Percentiles rank a stretch among this genome's conserved stretches.
phyloP scores from a whole-genome alignment of 2,797 vertebrate species.

The Periparus ater region DNA sequence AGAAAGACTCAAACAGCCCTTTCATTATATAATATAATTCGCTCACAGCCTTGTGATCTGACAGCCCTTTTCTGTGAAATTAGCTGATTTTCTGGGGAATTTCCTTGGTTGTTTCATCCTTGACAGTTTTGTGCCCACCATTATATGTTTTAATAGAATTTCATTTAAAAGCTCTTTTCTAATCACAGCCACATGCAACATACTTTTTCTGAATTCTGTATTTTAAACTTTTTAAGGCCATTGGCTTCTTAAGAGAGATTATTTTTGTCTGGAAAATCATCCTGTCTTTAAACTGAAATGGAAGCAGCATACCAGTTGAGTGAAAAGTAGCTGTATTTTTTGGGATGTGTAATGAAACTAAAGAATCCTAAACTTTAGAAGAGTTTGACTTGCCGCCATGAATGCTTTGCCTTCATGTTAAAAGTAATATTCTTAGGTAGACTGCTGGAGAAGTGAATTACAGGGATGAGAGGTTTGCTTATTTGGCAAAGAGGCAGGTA shows the following conservation, averaged over 20 bases:
- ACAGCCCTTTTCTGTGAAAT: neutral
- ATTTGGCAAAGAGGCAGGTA: neutral
- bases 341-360: neutral
- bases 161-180: neutral
- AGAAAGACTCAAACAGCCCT: neutral
- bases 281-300: slow-evolving; percentile 23
- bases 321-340: slow-evolving; percentile 14
- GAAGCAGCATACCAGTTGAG: neutral
- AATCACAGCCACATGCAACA: slow-evolving; percentile 8
- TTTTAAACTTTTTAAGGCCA: slow-evolving; percentile 7
- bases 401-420: neutral
- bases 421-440: neutral
- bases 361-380: neutral
- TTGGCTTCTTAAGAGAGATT: neutral
- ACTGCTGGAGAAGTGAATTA: neutral
- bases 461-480: neutral
- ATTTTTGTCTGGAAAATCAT: slow-evolving; percentile 32
- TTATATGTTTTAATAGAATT: neutral
- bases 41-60: neutral
- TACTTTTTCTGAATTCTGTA: neutral
- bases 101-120: neutral
- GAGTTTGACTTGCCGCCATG: neutral
- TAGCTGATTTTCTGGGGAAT: neutral
- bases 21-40: neutral
- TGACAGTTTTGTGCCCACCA: neutral